These are phyloP conservation scores for Anniella stebbinsi DNA, from an alignment of 2,797 vertebrate species.

Conservation along the genomic window DNA sequence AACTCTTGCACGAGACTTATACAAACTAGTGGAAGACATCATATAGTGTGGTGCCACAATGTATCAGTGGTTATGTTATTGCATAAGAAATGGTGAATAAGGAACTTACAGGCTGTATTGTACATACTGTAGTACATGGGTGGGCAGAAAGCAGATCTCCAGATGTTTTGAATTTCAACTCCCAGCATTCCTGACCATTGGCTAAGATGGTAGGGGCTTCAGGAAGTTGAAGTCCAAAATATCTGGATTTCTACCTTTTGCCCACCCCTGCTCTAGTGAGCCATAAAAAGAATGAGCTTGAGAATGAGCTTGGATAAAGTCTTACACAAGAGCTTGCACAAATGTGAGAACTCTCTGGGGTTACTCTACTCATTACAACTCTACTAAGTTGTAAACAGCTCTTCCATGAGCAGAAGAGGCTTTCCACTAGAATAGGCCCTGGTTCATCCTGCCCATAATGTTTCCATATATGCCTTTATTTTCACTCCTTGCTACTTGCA, in stretches of 20 bases:
- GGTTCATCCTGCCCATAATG: not conserved
- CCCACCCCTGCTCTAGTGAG: no score
- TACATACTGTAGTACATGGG: not conserved
- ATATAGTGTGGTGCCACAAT: not conserved
- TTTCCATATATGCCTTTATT: no score
- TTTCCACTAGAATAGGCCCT: not conserved
- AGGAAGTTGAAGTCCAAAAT: no score
- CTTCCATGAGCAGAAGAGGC: not conserved
- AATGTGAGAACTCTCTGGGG: not conserved
- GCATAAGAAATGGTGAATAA: not conserved
- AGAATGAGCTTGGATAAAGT: not conserved
- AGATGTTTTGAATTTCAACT: not conserved
- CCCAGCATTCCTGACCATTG: no score
- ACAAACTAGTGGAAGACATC: not conserved
- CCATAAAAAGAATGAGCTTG: not conserved
- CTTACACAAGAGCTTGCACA: not conserved
- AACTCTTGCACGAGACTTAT: not conserved
- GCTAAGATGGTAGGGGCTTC: no score
- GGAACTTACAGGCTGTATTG: not conserved
- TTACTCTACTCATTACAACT: not conserved
- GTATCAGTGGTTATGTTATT: not conserved
- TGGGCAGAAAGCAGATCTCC: not conserved
- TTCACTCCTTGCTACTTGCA: no score
- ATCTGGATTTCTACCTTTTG: no score
- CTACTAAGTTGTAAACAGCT: no score